These are phyloP conservation scores for Eupithecia tripunctaria DNA, from an alignment of 2,888 invertebrate genomes.

Conservation along the genomic window DNA sequence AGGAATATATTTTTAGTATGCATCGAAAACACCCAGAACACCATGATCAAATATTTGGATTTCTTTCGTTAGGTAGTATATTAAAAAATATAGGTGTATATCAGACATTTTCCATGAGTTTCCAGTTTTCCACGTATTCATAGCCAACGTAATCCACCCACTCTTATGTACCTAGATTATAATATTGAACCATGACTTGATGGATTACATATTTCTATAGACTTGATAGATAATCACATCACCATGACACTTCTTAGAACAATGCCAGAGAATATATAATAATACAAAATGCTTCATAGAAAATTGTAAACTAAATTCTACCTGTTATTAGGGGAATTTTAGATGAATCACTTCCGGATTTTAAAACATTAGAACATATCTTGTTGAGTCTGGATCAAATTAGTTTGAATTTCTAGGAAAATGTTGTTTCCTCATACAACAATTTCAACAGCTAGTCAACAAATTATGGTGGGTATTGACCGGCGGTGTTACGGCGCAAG, in stretches of 20 bases:
- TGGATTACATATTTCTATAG: neutral
- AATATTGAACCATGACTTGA: neutral
- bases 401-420: neutral
- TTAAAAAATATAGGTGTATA: neutral
- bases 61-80: neutral
- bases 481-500: no score
- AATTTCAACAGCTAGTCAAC: neutral
- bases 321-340: constrained; percentile 15
- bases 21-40: no score
- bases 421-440: neutral
- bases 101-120: neutral
- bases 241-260: constrained; percentile 25
- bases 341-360: constrained; percentile 20
- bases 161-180: neutral
- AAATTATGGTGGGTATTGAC: no score
- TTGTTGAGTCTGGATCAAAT: neutral
- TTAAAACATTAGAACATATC: neutral
- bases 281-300: constrained; percentile 2
- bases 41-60: neutral
- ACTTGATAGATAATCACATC: constrained; percentile 24
- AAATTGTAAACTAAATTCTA: constrained; percentile 16
- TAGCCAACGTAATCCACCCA: neutral
- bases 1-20: no score
- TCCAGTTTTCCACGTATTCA: neutral
- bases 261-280: no score